Evolutionary conservation across 2,797 vertebrate genomes (phyloP), one percentile per base, ranked within the genome.

Genomic region (Rachycentron canadum): DNA sequence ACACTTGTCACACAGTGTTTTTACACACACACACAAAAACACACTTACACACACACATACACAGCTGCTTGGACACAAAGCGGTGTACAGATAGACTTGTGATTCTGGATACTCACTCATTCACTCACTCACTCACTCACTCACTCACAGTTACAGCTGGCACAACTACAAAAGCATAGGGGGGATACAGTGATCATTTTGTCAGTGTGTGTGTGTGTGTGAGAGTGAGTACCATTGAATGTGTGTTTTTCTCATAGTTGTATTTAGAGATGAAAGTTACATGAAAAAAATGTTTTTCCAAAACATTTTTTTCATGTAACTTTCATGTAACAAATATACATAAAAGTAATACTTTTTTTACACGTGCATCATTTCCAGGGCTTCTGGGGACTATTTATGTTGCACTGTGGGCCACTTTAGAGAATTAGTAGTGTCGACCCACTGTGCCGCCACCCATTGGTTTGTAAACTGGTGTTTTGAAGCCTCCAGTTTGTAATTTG

Each of bases 91-190:
- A 34, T 16, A 56, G 28, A 57, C 53, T 41, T 47, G 30, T 28
- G 64, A 55, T 30, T 12, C 38, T 49, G 25, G 60, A 56, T 43
- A 17, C 13, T 68, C 34, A 30, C n/a, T 13, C n/a, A n/a, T 11
- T 63, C 30, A 17, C 66, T 55, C 13, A 4, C 40, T 41, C 40
- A 12, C 11, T 38, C 36, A 12, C 36, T 38, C 36, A 50, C 13
- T 30, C 34, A 53, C 49, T 17, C 38, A 25, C 25, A 16, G 10
- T 30, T 73, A 36, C 25, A 14, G 65, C 38, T 69, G 65, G 50
- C 72, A 73, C 38, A 43, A 26, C 40, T 47, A 32, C n/a, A 34
- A 60, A 76, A 11, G 40, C 38, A 63, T 58, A 56, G 66, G 47
- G 49, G 61, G 45, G 79, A 57, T 16, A 66, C 26, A 16, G 30